These are phyloP conservation scores for Anoplopoma fimbria DNA, from an alignment of 2,113 vertebrate genomes.

Conservation along the genomic window DNA sequence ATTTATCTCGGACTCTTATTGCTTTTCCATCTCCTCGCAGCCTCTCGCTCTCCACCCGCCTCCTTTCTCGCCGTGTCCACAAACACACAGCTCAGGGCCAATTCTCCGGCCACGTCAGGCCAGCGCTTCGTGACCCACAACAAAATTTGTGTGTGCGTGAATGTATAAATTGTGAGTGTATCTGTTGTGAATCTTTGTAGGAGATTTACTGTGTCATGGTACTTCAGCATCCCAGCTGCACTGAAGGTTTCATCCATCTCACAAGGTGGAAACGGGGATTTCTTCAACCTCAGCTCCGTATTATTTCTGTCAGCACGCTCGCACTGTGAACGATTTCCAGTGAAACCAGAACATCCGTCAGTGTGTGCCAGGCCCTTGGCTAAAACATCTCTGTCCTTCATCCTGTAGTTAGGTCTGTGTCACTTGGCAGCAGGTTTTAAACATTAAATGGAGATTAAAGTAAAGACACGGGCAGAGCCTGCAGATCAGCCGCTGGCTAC, in stretches of 20 bases:
- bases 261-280: neutral
- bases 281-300: neutral
- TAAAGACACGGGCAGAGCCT: slow-evolving; percentile 38
- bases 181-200: neutral
- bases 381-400: slow-evolving; percentile 51
- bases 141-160: slow-evolving; percentile 5
- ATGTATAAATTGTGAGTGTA: neutral
- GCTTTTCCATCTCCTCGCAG: neutral
- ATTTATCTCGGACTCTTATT: slow-evolving; percentile 42
- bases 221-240: neutral
- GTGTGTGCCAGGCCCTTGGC: slow-evolving; percentile 25
- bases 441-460: slow-evolving; percentile 65
- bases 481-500: slow-evolving; percentile 50
- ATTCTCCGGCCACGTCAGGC: slow-evolving; percentile 13
- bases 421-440: slow-evolving; percentile 57
- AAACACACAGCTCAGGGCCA: neutral
- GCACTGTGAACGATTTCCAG: slow-evolving; percentile 9
- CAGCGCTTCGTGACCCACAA: neutral
- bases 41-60: neutral
- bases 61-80: slow-evolving; percentile 2
- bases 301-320: slow-evolving; percentile 1
- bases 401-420: slow-evolving; percentile 43
- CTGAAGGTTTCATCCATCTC: neutral
- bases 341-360: slow-evolving; percentile 37
- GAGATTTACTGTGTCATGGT: neutral